Base-by-base conservation (phyloP, 1,140 invertebrate species). In the Chelonus insularis region DNA sequence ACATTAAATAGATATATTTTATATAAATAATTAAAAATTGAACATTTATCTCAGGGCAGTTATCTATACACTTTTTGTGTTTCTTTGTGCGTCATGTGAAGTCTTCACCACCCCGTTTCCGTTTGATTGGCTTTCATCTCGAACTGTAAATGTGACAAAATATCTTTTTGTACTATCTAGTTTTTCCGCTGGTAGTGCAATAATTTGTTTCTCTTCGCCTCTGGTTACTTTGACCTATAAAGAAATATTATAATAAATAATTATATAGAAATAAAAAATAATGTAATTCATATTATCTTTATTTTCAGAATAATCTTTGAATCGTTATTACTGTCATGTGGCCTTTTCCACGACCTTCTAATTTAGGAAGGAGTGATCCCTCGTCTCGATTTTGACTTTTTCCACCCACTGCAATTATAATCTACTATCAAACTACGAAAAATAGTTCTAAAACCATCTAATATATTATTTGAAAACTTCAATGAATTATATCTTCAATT, bases 131-230 rank as follows among this genome's bases (percentile, higher is more conserved):
- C 3, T 70, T 21, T 81, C 77, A 29, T 89, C 90, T 74, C 91
- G 91, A 11, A 94, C 91, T 9, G 91, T 94, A 70, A 95, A 94
- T 14, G 92, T 94, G 48, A 95, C 92, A 73, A 91, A 93, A 77
- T 94, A 95, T 70, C 91, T 86, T 79, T 94, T 95, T 71, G 91
- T 93, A 71, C 89, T 90, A 74, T 94, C 91, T 68, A 94, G 77
- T 76, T 86, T 88, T 71, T 95, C 91, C 60, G 91, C 87, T 29
- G 92, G 92, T 75, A 94, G 82, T 69, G 91, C 88, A 71, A 94
- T 93, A 61, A 93, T 81, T 78, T 94, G 91, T 71, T 90, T 90
- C 68, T 91, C 90, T 37, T 87, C 86, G 12, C 91, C 91, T 68
- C 91, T 89, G 55, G 87, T 91, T 32, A 93, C 83, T 78, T 93